A percentile compares a stretch with the other conserved stretches of the same genome.
phyloP scores from a whole-genome alignment of 1,140 invertebrate species.

The Drosophila sucinea region DNA sequence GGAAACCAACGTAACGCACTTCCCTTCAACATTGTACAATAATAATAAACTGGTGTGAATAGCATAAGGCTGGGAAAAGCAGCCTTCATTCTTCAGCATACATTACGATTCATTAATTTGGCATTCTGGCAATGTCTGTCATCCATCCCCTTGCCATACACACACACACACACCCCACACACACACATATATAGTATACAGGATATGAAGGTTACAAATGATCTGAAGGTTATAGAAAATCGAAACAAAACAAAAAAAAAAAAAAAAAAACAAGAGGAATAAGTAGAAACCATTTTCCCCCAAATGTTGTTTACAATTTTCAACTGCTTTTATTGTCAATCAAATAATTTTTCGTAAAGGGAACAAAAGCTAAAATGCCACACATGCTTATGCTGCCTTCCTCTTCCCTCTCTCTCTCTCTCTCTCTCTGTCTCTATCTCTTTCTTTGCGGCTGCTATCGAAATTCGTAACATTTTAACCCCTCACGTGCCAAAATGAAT shows the following conservation, averaged over 20 bases:
- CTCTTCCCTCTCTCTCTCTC: neutral
- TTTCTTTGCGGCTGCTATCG: slow-evolving; percentile 36
- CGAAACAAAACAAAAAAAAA: slow-evolving; percentile 25
- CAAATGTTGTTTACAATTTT: slow-evolving; percentile 72
- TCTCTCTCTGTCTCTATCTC: slow-evolving; percentile 1
- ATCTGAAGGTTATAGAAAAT: slow-evolving; percentile 46
- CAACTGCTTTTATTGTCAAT: slow-evolving; percentile 56
- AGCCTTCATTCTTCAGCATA: slow-evolving; percentile 38
- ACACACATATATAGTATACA: neutral
- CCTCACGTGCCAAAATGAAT: slow-evolving; percentile 79
- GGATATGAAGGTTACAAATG: slow-evolving; percentile 26
- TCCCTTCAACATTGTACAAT: slow-evolving; percentile 43
- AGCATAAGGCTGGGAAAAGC: slow-evolving; percentile 33
- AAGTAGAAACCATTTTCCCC: slow-evolving; percentile 10
- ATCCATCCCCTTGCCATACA: slow-evolving; percentile 20
- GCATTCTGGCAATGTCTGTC: slow-evolving; percentile 60
- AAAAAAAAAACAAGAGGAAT: neutral
- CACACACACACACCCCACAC: slow-evolving; percentile 21
- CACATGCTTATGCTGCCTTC: neutral
- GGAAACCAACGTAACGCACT: slow-evolving; percentile 17
- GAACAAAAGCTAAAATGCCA: slow-evolving; percentile 40
- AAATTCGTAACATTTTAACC: slow-evolving; percentile 70
- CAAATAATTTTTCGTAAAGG: slow-evolving; percentile 55
- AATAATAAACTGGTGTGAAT: slow-evolving; percentile 52
- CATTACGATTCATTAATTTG: slow-evolving; percentile 74